A percentile compares a stretch with the other conserved stretches of the same genome.
These are phyloP conservation scores for Drosophila serrata DNA, from an alignment of 1,140 invertebrate species.

Conservation along the genomic window DNA sequence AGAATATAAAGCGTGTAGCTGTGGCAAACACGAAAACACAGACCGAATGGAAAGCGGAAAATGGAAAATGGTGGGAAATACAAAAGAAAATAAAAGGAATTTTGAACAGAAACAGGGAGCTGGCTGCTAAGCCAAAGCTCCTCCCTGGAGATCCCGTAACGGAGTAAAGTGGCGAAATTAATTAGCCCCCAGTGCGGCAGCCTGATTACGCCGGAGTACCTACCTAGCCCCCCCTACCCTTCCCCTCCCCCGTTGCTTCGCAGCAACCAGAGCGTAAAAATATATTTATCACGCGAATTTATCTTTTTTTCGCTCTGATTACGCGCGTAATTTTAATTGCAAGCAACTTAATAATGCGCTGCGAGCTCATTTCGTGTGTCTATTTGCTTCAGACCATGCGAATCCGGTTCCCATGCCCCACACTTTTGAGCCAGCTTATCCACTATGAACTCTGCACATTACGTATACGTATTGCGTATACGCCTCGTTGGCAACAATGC, in stretches of 20 bases:
- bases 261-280: slow-evolving; percentile 60
- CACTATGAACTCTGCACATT: slow-evolving; percentile 5
- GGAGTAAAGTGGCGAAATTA: slow-evolving; percentile 83
- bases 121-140: slow-evolving; percentile 40
- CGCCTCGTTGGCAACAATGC: slow-evolving; percentile 30
- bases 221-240: slow-evolving; percentile 28
- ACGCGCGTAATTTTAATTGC: slow-evolving; percentile 83
- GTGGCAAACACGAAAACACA: slow-evolving; percentile 51
- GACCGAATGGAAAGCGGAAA: slow-evolving; percentile 36
- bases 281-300: slow-evolving; percentile 81
- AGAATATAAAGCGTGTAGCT: slow-evolving; percentile 42
- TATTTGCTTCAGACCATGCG: not conserved
- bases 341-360: slow-evolving; percentile 76
- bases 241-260: slow-evolving; percentile 10
- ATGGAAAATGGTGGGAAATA: slow-evolving; percentile 15
- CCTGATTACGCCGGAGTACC: slow-evolving; percentile 72
- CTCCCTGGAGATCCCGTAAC: slow-evolving; percentile 65
- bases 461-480: slow-evolving; percentile 40
- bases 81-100: slow-evolving; percentile 27
- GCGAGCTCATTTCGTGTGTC: slow-evolving; percentile 31
- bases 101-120: slow-evolving; percentile 40
- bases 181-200: slow-evolving; percentile 82
- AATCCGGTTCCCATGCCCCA: slow-evolving; percentile 34
- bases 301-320: slow-evolving; percentile 83
- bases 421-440: slow-evolving; percentile 38